A percentile compares a stretch with the other conserved stretches of the same genome.
Conservation (phyloP, 2,888 invertebrate genomes). For the Megamerina dolium region DNA sequence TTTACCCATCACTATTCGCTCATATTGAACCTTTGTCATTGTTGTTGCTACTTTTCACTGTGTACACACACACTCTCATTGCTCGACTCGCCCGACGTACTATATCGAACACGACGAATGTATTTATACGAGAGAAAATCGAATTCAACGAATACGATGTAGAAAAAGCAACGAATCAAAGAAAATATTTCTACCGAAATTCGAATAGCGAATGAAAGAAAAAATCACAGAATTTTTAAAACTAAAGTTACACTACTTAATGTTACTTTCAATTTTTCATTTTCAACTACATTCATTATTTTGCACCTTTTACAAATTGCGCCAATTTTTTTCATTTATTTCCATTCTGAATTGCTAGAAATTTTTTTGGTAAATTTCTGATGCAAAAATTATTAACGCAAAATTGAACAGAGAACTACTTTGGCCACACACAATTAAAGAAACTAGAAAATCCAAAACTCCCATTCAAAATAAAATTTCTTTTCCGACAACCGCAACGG, state of each 20-base stretch:
- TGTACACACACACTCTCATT: slow-evolving; percentile 3
- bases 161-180: slow-evolving; percentile 7
- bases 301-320: slow-evolving; percentile 15
- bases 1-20: not conserved
- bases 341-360: slow-evolving; percentile 18
- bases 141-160: no score
- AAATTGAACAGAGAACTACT: no score
- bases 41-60: no score
- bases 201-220: slow-evolving; percentile 14
- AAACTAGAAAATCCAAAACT: no score
- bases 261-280: slow-evolving; percentile 6
- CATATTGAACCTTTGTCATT: not conserved
- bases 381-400: slow-evolving; percentile 21
- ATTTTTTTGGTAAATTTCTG: slow-evolving; percentile 22
- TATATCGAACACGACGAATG: no score
- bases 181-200: slow-evolving; percentile 20
- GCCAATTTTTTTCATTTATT: slow-evolving; percentile 20
- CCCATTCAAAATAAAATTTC: not conserved
- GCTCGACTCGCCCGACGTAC: slow-evolving; percentile 5
- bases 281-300: slow-evolving; percentile 16
- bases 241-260: slow-evolving; percentile 12
- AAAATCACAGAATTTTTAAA: slow-evolving; percentile 8
- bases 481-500: slow-evolving; percentile 2
- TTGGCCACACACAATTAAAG: slow-evolving; percentile 19
- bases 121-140: slow-evolving; percentile 20